phyloP scores from a whole-genome alignment of 64 coral and sea anemone species.

The Pocillopora verrucosa region DNA sequence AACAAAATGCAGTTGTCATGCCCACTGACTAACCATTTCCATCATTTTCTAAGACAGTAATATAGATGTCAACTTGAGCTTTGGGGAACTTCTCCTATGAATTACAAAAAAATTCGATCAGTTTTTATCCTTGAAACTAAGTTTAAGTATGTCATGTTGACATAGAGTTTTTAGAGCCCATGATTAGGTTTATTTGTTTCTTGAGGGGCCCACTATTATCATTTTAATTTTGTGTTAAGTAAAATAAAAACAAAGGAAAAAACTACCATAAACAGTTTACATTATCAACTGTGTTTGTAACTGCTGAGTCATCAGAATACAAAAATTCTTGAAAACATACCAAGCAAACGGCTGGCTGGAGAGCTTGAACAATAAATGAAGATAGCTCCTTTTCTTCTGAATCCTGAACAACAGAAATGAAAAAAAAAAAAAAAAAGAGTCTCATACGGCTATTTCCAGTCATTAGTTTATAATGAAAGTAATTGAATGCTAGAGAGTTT shows the following conservation, averaged over 20 bases:
- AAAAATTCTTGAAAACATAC: constrained; percentile 62
- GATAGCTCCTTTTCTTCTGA: constrained; percentile 95
- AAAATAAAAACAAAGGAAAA: no score
- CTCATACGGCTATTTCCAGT: neutral
- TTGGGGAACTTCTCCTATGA: constrained; percentile 95
- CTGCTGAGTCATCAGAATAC: no score
- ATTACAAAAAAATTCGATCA: neutral
- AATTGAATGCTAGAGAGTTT: no score
- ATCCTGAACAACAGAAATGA: constrained; percentile 56
- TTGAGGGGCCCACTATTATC: no score
- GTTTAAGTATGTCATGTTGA: no score
- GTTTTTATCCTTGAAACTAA: no score
- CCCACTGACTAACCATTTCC: constrained; percentile 71
- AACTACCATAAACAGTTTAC: no score
- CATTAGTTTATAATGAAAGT: neutral
- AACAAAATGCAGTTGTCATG: no score
- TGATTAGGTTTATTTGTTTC: no score
- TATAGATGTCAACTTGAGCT: constrained; percentile 92
- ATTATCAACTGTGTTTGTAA: no score
- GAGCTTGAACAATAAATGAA: constrained; percentile 68
- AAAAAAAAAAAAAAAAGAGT: neutral
- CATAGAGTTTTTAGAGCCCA: no score
- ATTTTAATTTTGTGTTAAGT: no score
- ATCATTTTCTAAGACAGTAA: constrained; percentile 95
- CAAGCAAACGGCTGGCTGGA: constrained; percentile 83